phyloP scores from a whole-genome alignment of 1,140 invertebrate species.

The Procambarus clarkii region DNA sequence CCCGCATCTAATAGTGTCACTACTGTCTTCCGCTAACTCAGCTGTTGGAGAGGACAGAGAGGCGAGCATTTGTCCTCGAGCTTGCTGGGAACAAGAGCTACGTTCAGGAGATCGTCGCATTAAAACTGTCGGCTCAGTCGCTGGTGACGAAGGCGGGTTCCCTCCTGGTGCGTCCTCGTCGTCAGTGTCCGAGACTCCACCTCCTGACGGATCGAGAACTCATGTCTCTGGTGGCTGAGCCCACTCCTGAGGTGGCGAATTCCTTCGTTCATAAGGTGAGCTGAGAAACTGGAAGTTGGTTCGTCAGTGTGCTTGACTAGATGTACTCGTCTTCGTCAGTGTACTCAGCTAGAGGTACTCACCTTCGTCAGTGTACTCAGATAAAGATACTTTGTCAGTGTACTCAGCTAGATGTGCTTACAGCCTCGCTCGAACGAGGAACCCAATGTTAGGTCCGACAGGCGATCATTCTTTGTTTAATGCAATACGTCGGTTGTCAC shows the following conservation, averaged over 20 bases:
- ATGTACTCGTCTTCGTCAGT: no score
- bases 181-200: slow-evolving; percentile 51
- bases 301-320: no score
- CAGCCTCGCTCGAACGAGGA: no score
- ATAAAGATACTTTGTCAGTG: no score
- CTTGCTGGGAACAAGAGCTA: slow-evolving; percentile 48
- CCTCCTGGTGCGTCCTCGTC: slow-evolving; percentile 19
- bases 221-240: slow-evolving; percentile 44
- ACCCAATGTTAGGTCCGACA: no score
- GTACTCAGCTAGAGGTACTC: no score
- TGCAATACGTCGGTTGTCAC: no score
- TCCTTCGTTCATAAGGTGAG: slow-evolving; percentile 40
- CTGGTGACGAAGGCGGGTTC: slow-evolving; percentile 9
- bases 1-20: no score
- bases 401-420: no score
- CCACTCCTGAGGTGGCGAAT: slow-evolving; percentile 34
- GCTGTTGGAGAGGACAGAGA: slow-evolving; percentile 62
- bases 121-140: slow-evolving; percentile 2
- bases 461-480: no score
- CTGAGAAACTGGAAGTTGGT: background rate
- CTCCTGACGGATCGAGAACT: slow-evolving; percentile 54
- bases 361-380: no score
- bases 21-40: background rate
- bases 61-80: slow-evolving; percentile 64
- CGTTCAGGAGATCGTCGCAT: slow-evolving; percentile 34